A percentile compares a stretch with the other conserved stretches of the same genome.
Evolutionary conservation across 1,140 invertebrate genomes (phyloP).

Genomic region (Diachasma alloeum): DNA sequence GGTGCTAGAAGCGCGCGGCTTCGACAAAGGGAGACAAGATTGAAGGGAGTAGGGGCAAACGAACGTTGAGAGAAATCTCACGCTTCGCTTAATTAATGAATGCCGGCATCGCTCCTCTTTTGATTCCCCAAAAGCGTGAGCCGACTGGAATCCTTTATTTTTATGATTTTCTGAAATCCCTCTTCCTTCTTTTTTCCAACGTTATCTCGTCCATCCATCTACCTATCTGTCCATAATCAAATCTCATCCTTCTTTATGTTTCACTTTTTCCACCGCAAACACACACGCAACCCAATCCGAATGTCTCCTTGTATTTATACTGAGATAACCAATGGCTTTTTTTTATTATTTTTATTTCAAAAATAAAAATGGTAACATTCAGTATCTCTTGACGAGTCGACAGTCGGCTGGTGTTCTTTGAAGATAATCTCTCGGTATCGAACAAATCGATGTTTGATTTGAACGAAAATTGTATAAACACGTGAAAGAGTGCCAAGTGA

Average conservation of each 20-base stretch:
- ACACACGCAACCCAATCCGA: background rate
- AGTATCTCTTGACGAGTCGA: constrained; percentile 5
- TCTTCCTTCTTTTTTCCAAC: constrained; percentile 17
- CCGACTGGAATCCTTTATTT: constrained; percentile 8
- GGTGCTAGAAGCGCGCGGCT: constrained; percentile 17
- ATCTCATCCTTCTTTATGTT: background rate
- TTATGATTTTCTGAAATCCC: background rate
- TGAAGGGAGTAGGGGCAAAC: background rate
- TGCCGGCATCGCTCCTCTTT: constrained; percentile 40
- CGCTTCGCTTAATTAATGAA: constrained; percentile 61
- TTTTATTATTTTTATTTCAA: constrained; percentile 11
- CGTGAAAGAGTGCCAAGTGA: constrained; percentile 6
- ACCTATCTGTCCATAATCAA: constrained; percentile 13
- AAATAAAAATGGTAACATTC: constrained; percentile 21
- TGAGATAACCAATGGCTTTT: background rate
- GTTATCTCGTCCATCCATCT: constrained; percentile 27
- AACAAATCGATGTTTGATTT: constrained; percentile 52
- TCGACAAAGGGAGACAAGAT: constrained; percentile 23
- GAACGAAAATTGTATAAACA: constrained; percentile 34
- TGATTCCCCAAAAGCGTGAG: constrained; percentile 17
- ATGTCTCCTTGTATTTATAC: background rate
- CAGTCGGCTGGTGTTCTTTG: constrained; percentile 46
- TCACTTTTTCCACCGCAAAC: constrained; percentile 1
- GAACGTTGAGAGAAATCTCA: constrained; percentile 45
- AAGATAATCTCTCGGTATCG: constrained; percentile 49